Base-by-base conservation (phyloP, 2,797 vertebrate species). In the Tarsius wallacei region DNA sequence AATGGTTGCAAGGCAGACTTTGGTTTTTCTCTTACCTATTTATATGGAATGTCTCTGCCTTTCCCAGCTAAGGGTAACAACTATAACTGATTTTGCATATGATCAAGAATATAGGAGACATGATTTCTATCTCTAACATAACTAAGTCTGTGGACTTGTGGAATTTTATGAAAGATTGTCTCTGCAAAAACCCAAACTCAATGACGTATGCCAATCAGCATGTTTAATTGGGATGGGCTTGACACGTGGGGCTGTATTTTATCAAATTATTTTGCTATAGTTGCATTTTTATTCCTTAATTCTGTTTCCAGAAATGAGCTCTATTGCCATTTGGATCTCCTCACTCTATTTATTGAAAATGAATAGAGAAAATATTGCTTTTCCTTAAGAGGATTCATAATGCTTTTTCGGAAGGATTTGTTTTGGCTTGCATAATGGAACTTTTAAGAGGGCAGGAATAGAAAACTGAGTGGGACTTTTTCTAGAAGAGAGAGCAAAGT, bases 111-210 rank as follows among this genome's bases (percentile, higher is more conserved):
- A 19, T 49, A 84, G 68, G 70, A 80, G 55, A 57, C 78, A 13
- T 71, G 85, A 73, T 47, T 96, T 88, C 92, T 49, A 55, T 94
- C 33, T 85, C 17, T 63, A 63, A 11, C 68, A 71, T 83, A 78
- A 91, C 33, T 55, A 55, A 33, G 6, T 76, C 55, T 94, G 42
- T 85, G 63, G 91, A 57, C 57, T 96, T 96, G 31, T 87, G 42
- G 47, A 66, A 74, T 93, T 98, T 97, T 94, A 78, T 97, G 94
- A 74, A 80, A 70, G 1, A 16, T 93, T 87, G 17, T 90, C 91
- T 97, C 74, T 91, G 64, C 47, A 93, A 47, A 91, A 95, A 33
- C 7, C 64, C 78, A 33, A 93, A 90, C 57, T 76, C 51, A 61
- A 0, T 83, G 77, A 92, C 63, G 86, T 53, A 71, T 26, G 81